phyloP scores from a whole-genome alignment of 2,888 invertebrate genomes.

The Drosophila acutilabella region DNA sequence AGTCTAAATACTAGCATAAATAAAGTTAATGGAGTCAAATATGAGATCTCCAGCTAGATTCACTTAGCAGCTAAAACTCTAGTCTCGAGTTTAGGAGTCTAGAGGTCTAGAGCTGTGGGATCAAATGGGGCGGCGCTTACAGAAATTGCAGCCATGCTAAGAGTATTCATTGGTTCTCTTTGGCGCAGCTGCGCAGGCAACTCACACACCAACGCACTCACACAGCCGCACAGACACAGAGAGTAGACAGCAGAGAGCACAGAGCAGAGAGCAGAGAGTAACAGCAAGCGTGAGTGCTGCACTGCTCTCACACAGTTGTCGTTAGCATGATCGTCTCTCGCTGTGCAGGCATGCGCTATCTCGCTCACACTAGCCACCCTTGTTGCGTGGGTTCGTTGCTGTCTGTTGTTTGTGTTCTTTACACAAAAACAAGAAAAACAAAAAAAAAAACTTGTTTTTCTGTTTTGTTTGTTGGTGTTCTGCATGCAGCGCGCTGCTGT shows the following conservation, averaged over 20 bases:
- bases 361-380: constrained; percentile 52
- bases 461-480: constrained; percentile 44
- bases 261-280: constrained; percentile 6
- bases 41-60: constrained; percentile 48
- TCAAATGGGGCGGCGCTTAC: constrained; percentile 65
- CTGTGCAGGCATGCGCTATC: constrained; percentile 27
- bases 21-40: constrained; percentile 55
- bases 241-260: constrained; percentile 6
- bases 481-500: constrained; percentile 48
- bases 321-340: constrained; percentile 26
- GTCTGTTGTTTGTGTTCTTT: constrained; percentile 58
- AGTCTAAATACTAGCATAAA: constrained; percentile 57
- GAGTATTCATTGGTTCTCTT: constrained; percentile 58
- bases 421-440: constrained; percentile 24
- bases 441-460: constrained; percentile 69
- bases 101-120: constrained; percentile 18
- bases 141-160: constrained; percentile 78
- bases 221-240: not conserved
- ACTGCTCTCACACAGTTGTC: constrained; percentile 39
- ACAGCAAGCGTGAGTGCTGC: constrained; percentile 19
- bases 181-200: constrained; percentile 38
- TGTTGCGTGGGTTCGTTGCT: constrained; percentile 51
- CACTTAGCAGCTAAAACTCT: constrained; percentile 38
- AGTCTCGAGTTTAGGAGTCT: constrained; percentile 25
- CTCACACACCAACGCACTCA: constrained; percentile 42